Conservation (phyloP, 92 coral and sea anemone genomes). For the Paramuricea clavata region DNA sequence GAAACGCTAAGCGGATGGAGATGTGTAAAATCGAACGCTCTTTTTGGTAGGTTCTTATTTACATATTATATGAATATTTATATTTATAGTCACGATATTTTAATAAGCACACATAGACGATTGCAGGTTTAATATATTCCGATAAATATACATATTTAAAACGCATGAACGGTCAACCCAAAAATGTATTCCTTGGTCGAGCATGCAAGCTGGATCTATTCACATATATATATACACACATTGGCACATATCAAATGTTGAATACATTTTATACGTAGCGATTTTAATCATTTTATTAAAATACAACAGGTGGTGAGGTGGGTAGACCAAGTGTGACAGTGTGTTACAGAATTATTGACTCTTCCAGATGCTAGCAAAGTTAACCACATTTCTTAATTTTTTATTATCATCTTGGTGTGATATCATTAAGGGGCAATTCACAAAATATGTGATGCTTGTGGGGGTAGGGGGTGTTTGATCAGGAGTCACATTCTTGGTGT, state of each 20-base stretch:
- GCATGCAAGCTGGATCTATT: neutral
- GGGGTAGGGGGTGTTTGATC: no score
- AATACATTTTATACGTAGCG: no score
- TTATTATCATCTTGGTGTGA: no score
- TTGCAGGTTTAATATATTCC: neutral
- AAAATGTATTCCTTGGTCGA: neutral
- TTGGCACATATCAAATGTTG: neutral
- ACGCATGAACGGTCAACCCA: neutral
- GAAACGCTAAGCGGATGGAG: conserved; percentile 9
- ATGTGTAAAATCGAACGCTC: neutral
- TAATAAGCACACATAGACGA: no score
- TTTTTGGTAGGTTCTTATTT: conserved; percentile 4
- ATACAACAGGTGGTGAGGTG: neutral
- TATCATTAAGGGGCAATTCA: no score
- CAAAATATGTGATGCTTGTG: no score
- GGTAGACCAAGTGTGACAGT: neutral
- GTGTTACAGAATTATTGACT: no score
- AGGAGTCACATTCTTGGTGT: no score
- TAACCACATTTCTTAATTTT: neutral
- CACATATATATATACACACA: neutral
- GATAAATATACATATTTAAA: neutral
- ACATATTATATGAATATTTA: neutral
- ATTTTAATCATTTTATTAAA: neutral
- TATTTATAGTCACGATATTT: no score
- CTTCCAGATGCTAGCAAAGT: no score